phyloP scores from a whole-genome alignment of 2,113 vertebrate genomes.

The Megaceryle torquata region DNA sequence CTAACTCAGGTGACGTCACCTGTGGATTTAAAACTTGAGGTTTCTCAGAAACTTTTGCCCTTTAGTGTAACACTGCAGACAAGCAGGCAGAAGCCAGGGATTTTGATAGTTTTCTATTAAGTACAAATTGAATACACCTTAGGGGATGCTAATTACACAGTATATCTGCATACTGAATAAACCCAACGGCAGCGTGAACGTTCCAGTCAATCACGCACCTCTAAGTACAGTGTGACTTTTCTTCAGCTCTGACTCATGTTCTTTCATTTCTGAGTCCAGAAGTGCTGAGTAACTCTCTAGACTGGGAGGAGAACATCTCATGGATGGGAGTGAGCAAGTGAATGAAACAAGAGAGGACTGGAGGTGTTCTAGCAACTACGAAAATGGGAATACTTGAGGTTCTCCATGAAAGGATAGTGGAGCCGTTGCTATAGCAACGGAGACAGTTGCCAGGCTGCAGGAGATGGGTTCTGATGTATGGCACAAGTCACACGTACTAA shows the following conservation, averaged over 20 bases:
- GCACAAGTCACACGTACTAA: neutral
- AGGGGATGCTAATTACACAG: neutral
- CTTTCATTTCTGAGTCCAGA: neutral
- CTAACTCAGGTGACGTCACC: fast-evolving
- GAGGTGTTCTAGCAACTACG: neutral
- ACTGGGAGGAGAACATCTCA: neutral
- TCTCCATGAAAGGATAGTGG: neutral
- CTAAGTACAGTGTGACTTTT: neutral
- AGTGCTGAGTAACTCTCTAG: constrained; percentile 31
- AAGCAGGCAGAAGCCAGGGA: neutral
- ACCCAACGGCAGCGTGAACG: fast-evolving
- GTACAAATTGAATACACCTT: neutral
- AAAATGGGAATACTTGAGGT: neutral
- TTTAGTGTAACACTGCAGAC: neutral
- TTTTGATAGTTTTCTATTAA: neutral
- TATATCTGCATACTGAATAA: neutral
- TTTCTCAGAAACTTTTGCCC: neutral
- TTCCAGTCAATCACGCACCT: neutral
- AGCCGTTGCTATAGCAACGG: constrained; percentile 45
- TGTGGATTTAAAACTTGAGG: neutral
- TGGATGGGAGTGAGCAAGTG: neutral
- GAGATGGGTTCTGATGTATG: neutral
- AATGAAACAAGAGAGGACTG: neutral
- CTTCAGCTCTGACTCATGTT: neutral
- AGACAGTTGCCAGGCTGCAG: constrained; percentile 47